Base-by-base conservation (phyloP, 2,113 vertebrate species). In the Zosterops lateralis region DNA sequence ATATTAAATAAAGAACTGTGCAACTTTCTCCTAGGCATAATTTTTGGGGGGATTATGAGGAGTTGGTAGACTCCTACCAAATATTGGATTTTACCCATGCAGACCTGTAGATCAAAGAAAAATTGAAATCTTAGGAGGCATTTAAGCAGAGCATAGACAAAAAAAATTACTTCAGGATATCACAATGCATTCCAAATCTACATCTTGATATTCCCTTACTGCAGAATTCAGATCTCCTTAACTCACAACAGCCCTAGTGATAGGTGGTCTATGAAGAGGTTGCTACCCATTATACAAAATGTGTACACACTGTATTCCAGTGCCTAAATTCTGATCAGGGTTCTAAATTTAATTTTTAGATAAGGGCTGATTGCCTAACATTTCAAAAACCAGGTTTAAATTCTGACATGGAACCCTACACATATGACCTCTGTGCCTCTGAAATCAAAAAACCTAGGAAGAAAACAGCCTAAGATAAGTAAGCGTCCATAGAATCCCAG, bases 11-110 rank as follows among this genome's bases (percentile, higher is more conserved):
- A 7, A 72, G 4, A 84, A 60, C 9, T 36, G 6, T 1, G 2
- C 16, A 36, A 11, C 14, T 75, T 74, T 9, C 7, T 72, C 8
- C 5, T 12, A 38, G 32, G 8, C 1, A 1, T 12, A 66, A n/a
- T 36, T 80, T 76, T 68, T 29, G 0, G 2, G 4, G 1, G 1
- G 21, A 22, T 42, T 32, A 67, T 34, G 17, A 58, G 3, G 14
- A 84, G 13, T 2, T 51, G 5, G 4, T 58, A 51, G 34, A 67
- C 12, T 26, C 25, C 36, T 61, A 44, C 12, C 45, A 38, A 57
- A 58, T 3, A 4, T 17, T 5, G 17, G 19, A 66, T 86, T 88
- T 88, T 66, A 79, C 6, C 6, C 18, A 88, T 17, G 10, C 4
- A 84, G 24, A 71, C 1, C 18, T 17, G 3, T 6, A 51, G 13